Conservation (phyloP, 2,888 invertebrate genomes). For the Pediacus dermestoides region DNA sequence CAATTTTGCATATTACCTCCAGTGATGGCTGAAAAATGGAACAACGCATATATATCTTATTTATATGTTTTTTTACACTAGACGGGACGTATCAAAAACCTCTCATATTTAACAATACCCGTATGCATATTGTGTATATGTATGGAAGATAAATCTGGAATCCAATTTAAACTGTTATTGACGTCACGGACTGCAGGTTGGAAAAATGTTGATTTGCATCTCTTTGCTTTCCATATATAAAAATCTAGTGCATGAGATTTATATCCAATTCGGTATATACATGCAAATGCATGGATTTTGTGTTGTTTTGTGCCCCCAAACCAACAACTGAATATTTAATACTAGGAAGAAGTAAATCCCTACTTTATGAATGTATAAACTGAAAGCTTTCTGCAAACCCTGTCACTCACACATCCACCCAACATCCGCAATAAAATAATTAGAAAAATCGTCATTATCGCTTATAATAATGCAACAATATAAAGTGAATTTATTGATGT, state of each 20-base stretch:
- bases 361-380: slow-evolving; percentile 13
- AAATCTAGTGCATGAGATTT: slow-evolving; percentile 37
- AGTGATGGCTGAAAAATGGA: neutral
- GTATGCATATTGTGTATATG: slow-evolving; percentile 31
- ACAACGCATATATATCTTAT: no score
- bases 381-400: slow-evolving; percentile 14
- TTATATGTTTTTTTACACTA: slow-evolving; percentile 2
- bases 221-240: slow-evolving; percentile 35
- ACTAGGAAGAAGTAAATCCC: slow-evolving; percentile 18
- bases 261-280: slow-evolving; percentile 33
- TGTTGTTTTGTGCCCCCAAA: slow-evolving; percentile 14
- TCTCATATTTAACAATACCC: slow-evolving; percentile 30
- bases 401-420: no score
- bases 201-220: slow-evolving; percentile 42
- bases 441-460: no score
- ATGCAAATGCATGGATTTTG: slow-evolving; percentile 25
- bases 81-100: neutral
- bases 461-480: no score
- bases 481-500: no score
- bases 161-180: slow-evolving; percentile 45
- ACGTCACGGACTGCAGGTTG: slow-evolving; percentile 40
- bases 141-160: slow-evolving; percentile 40
- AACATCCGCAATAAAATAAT: no score
- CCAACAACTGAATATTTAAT: slow-evolving; percentile 23
- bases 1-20: no score